Conservation (phyloP, 2,888 invertebrate species). For the Kryphioiulus occultus region DNA sequence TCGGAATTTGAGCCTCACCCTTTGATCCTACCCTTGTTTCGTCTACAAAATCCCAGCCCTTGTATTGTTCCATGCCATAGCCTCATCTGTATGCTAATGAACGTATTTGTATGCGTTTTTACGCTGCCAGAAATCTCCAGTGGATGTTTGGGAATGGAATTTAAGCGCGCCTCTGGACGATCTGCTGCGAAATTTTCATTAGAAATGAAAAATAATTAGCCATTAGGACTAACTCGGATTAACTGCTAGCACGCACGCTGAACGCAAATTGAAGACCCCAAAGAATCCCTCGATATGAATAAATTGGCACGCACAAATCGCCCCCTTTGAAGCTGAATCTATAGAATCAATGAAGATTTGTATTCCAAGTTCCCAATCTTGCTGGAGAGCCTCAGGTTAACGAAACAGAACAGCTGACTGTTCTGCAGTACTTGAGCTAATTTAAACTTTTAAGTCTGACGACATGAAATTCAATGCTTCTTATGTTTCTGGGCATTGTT, state of each 20-base stretch:
- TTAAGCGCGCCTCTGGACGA: background rate
- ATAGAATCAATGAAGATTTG: no score
- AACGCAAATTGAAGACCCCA: no score
- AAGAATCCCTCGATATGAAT: no score
- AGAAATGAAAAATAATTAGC: background rate
- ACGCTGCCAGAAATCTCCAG: constrained; percentile 12
- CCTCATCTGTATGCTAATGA: background rate
- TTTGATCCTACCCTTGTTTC: background rate
- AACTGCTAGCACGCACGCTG: background rate
- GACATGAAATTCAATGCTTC: no score
- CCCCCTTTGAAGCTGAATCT: no score
- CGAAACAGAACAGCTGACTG: no score
- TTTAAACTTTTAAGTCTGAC: no score
- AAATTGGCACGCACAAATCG: no score
- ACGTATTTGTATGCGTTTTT: background rate
- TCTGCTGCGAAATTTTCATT: background rate
- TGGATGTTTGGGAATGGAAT: background rate
- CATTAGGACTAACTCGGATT: background rate
- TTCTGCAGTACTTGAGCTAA: no score
- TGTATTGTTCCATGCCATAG: background rate
- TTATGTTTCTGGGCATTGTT: no score
- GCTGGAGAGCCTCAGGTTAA: no score
- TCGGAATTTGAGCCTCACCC: background rate
- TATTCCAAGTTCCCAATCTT: no score
- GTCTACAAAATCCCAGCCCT: background rate